Percentiles rank a stretch among this genome's conserved stretches.
Conservation (phyloP, 2,797 vertebrate genomes). For the Mionectes olivaceus region DNA sequence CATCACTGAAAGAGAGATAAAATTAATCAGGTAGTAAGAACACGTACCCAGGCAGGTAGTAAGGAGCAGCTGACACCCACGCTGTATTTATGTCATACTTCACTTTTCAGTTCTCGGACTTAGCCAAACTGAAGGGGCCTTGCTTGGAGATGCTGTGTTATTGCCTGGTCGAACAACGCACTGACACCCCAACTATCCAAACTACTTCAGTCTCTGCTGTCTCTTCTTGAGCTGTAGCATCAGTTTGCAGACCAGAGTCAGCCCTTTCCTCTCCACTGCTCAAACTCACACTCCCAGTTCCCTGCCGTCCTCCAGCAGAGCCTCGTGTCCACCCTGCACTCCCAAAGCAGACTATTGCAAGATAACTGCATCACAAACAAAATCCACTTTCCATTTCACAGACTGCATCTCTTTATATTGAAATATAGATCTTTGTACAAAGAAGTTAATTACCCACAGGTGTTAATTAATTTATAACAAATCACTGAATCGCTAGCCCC, state of each 20-base stretch:
- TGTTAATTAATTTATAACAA: not conserved
- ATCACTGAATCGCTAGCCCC: not conserved
- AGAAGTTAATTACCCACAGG: not conserved
- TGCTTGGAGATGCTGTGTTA: not conserved
- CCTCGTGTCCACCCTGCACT: rapidly evolving
- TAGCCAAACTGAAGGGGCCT: not conserved
- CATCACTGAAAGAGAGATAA: slow-evolving; percentile 39
- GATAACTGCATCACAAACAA: not conserved
- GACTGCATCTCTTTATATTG: not conserved
- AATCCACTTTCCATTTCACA: not conserved
- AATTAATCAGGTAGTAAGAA: not conserved
- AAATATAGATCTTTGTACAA: not conserved
- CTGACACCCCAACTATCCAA: not conserved
- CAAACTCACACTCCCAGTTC: not conserved
- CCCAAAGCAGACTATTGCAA: not conserved
- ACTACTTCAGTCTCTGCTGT: not conserved
- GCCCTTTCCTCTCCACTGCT: not conserved
- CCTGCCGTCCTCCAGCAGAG: not conserved
- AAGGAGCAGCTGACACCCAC: not conserved
- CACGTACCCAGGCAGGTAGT: not conserved
- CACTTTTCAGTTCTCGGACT: rapidly evolving
- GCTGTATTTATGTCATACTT: not conserved
- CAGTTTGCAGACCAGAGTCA: not conserved
- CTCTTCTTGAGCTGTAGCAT: not conserved
- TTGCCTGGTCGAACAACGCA: not conserved